Evolutionary conservation across 64 coral and sea anemone species (phyloP), one percentile per base, ranked within the genome.

Genomic region (Pocillopora verrucosa): DNA sequence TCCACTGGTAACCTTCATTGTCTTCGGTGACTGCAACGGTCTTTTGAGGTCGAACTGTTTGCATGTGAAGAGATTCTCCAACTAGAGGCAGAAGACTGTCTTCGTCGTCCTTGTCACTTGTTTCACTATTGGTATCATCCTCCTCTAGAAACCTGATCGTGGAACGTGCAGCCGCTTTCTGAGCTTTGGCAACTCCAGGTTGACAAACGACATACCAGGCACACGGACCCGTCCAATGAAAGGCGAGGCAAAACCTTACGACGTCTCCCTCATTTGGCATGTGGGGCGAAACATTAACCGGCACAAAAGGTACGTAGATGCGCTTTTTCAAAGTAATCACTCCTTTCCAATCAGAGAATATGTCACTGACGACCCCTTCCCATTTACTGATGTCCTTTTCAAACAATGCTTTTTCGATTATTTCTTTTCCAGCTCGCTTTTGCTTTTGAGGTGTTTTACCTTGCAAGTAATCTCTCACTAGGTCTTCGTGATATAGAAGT

Each of bases 261-360:
- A 62, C 69, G 5, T 92, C 94, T 56, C 94, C 94, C 22, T 87
- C 37, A 56, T 86, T 83, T 65, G 94, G 94, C 78, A 92, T 95
- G 7, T 65, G 62, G 34, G 89, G 89, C 30, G 72, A 62, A 11
- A 95, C 89, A 59, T 95, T 92, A 26, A 91, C 20, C 35, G 94
- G 94, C 56, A 92, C 86, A 92, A 95, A 95, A 25, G 89, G 57
- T 11, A 95, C 86, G n/a, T 2, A 78, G 10, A 95, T 91, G 74
- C 85, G 58, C 0, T 84, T 82, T 72, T 95, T 95, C 2, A 95
- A 84, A 15, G 60, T 83, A 16, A 95, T 95, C 36, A 37, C 70
- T 34, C 94, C 94, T 89, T 88, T 91, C 94, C 94, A 92, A 56
- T 95, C 94, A 15, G 35, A 60, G 73, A 11, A 20, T 76, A 89